These are phyloP conservation scores for Apamea epomidion DNA, from an alignment of 2,888 invertebrate genomes.

Conservation along the genomic window DNA sequence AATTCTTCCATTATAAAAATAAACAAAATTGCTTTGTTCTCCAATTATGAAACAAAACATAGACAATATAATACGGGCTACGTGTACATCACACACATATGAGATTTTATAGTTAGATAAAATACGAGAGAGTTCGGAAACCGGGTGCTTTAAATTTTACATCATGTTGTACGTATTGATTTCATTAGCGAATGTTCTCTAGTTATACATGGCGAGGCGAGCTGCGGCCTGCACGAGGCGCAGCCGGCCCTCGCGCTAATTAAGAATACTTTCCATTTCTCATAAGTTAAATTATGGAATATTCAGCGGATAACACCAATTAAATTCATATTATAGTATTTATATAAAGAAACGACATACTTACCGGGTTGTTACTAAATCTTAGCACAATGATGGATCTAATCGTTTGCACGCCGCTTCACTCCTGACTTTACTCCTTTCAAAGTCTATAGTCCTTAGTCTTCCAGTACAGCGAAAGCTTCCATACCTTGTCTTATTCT, in stretches of 20 bases:
- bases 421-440: constrained; percentile 75
- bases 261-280: constrained; percentile 67
- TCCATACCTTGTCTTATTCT: constrained; percentile 83
- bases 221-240: constrained; percentile 52
- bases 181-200: constrained; percentile 87
- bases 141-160: constrained; percentile 90
- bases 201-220: constrained; percentile 76
- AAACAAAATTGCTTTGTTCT: constrained; percentile 84
- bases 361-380: constrained; percentile 81
- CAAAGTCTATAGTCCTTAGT: constrained; percentile 82
- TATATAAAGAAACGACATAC: constrained; percentile 76
- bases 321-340: constrained; percentile 82
- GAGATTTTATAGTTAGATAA: constrained; percentile 88
- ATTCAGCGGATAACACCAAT: constrained; percentile 87
- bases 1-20: constrained; percentile 86
- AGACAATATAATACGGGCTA: constrained; percentile 88
- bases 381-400: constrained; percentile 79
- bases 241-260: constrained; percentile 52
- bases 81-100: constrained; percentile 82
- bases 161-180: constrained; percentile 88
- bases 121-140: constrained; percentile 90
- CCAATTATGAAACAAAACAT: constrained; percentile 81
- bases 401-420: constrained; percentile 84
- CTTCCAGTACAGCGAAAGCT: constrained; percentile 88
- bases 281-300: constrained; percentile 68